Evolutionary conservation across 2,797 vertebrate genomes (phyloP), one percentile per base, ranked within the genome.

Genomic region (Anabas testudineus): DNA sequence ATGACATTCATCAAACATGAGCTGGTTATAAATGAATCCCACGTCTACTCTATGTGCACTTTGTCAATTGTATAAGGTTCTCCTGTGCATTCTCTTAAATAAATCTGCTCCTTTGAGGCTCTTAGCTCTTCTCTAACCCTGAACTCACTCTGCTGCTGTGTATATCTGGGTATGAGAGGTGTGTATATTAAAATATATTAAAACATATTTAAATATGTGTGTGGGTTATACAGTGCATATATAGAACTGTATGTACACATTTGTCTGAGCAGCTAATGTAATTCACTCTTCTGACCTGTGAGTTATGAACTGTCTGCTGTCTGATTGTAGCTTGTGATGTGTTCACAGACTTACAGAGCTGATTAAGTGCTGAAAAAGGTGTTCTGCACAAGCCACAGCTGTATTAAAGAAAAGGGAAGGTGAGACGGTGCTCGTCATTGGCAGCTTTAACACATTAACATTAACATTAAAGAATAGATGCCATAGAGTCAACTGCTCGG

Each of bases 371-470:
- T 47, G 21, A 71, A 58, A 68, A 75, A 59, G 80, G 78, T 81
- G 77, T 69, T 83, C 68, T 69, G 60, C 76, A 76, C 46, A 74
- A 71, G 34, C 49, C 64, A 15, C 67, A 24, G 80, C 73, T 83
- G 84, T 87, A 90, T 90, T 85, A 89, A 81, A n/a, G n/a, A n/a
- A 85, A 73, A 12, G 43, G 59, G 62, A 67, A 82, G 73, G 76
- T 85, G 81, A 84, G 83, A 79, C 71, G 42, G 76, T 75, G 60
- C 71, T 76, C 76, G 85, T 87, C 77, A 70, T 70, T 70, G 37
- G 65, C 71, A 41, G 78, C 64, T 80, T 80, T 66, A 71, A 55
- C 67, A 71, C 68, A n/a, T n/a, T n/a, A n/a, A n/a, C n/a, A n/a
- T 21, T 71, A 41, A 57, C 47, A 68, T 39, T 30, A 51, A 19